Base-by-base conservation (phyloP, 2,797 vertebrate genomes). In the Bufotes viridis region DNA sequence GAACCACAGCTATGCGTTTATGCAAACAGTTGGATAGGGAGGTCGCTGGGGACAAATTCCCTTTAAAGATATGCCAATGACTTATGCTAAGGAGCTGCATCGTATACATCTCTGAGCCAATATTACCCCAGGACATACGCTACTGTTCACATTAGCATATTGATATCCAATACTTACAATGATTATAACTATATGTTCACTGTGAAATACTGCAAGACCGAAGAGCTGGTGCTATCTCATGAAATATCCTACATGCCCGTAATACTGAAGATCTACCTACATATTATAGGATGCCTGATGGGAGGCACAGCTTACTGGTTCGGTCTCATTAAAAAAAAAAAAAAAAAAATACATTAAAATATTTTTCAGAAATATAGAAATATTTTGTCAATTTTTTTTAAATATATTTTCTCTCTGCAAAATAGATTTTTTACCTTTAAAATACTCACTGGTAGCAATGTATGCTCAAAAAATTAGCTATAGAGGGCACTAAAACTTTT, bases 331-430 rank as follows among this genome's bases (percentile, higher is more conserved):
- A n/a, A n/a, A n/a, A n/a, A n/a, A n/a, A n/a, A n/a, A n/a, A 70
- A n/a, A n/a, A n/a, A n/a, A n/a, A n/a, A n/a, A n/a, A n/a, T n/a
- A n/a, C n/a, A n/a, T n/a, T n/a, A n/a, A 10, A 65, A 6, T 17
- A 0, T 9, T 24, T 69, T 70, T 15, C 67, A 70, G 67, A 29
- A 70, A 70, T 70, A 70, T 70, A 70, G 5, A 69, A 3, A 63
- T 29, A 5, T 69, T 7, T 69, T 12, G 12, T 3, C 11, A 11
- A 0, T 9, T 70, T 24, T 72, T 42, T 22, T 0, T 34, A 34
- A n/a, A 53, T 75, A 53, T 75, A 75, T 22, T 75, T 51, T 75
- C 53, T 75, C 9, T 75, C 49, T 75, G 42, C 10, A 75, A 75
- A 75, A 75, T 75, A 53, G 20, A 75, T 20, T 53, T 53, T 75